Conservation (phyloP, 2,888 invertebrate genomes). For the Perdita meconis region DNA sequence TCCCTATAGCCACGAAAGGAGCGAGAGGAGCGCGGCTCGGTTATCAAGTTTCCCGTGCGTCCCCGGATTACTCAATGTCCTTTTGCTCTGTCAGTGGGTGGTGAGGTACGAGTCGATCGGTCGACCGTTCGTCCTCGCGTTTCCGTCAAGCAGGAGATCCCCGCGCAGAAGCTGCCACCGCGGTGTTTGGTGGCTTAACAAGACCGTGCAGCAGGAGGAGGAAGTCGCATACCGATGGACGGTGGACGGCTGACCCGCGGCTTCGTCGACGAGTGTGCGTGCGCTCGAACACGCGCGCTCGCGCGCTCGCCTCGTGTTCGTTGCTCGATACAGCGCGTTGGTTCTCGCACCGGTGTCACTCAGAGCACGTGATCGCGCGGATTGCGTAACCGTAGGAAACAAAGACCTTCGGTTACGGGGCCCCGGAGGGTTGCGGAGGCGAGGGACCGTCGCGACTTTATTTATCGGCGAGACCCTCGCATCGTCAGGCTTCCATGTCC, state of each 20-base stretch:
- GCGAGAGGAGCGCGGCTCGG: slow-evolving; percentile 42
- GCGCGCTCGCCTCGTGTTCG: neutral
- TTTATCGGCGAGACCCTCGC: slow-evolving; percentile 8
- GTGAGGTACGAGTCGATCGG: slow-evolving; percentile 52
- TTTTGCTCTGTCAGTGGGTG: slow-evolving; percentile 57
- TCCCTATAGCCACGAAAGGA: slow-evolving; percentile 33
- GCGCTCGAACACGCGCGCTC: neutral
- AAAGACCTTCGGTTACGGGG: slow-evolving; percentile 24
- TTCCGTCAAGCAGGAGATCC: slow-evolving; percentile 42
- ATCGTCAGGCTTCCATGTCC: neutral
- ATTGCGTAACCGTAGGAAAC: slow-evolving; percentile 25
- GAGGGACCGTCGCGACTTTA: neutral
- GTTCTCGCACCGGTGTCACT: neutral
- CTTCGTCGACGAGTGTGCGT: slow-evolving; percentile 21
- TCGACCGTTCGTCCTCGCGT: slow-evolving; percentile 38
- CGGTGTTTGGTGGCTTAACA: slow-evolving; percentile 49
- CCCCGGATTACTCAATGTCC: slow-evolving; percentile 65
- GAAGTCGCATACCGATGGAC: slow-evolving; percentile 55
- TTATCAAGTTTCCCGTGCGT: slow-evolving; percentile 67
- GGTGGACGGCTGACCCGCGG: slow-evolving; percentile 37
- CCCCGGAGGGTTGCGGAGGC: neutral
- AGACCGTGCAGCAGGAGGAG: slow-evolving; percentile 32
- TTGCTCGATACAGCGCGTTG: slow-evolving; percentile 12
- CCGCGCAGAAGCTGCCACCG: slow-evolving; percentile 26
- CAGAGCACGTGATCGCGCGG: neutral